Percentiles rank a stretch among this genome's conserved stretches.
Evolutionary conservation across 2,888 invertebrate genomes (phyloP).

Genomic region (Drosophila ustulata): DNA sequence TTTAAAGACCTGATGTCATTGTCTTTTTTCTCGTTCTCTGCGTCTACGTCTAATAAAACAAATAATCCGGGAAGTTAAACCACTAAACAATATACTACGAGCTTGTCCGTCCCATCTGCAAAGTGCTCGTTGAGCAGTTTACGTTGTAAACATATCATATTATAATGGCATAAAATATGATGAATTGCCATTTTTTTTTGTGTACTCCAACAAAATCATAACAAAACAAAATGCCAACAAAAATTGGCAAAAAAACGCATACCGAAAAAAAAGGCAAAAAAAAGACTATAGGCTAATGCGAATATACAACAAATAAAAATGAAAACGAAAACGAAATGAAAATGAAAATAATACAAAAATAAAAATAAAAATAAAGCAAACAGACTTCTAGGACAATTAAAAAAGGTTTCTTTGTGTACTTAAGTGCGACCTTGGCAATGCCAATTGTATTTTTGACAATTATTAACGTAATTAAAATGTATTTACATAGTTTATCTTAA

Average conservation of each 20-base stretch:
- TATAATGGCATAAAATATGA: constrained; percentile 50
- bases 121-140: constrained; percentile 27
- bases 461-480: constrained; percentile 82
- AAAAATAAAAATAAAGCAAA: constrained; percentile 9
- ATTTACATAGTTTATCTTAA: constrained; percentile 74
- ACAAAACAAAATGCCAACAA: constrained; percentile 47
- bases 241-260: constrained; percentile 41
- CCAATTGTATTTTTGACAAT: constrained; percentile 78
- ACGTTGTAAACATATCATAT: constrained; percentile 33
- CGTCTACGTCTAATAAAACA: background rate
- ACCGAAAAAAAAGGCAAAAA: constrained; percentile 13
- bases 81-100: background rate
- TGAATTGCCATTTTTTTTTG: constrained; percentile 54
- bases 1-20: constrained; percentile 25
- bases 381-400: constrained; percentile 78
- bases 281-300: constrained; percentile 6
- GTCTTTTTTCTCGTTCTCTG: constrained; percentile 1
- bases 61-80: constrained; percentile 33
- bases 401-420: constrained; percentile 56
- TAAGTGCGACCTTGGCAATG: constrained; percentile 77
- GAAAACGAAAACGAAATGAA: constrained; percentile 17
- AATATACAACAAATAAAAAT: constrained; percentile 7
- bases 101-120: constrained; percentile 11
- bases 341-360: background rate
- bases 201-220: constrained; percentile 45